Conservation (phyloP, 2,888 invertebrate species). For the Caenorhabditis sp. region DNA sequence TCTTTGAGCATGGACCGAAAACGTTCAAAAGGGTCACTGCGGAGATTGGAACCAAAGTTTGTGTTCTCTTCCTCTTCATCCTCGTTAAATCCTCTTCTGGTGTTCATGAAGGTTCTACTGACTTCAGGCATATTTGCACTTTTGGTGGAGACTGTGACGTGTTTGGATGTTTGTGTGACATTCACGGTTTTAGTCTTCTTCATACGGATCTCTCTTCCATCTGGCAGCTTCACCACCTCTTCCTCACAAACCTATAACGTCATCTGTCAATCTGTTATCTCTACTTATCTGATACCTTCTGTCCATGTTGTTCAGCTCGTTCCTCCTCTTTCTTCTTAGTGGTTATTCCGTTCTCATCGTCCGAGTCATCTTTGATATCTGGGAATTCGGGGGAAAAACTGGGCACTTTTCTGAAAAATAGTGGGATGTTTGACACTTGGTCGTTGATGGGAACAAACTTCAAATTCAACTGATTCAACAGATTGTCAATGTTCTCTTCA, state of each 20-base stretch:
- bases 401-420: constrained; percentile 78
- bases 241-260: constrained; percentile 76
- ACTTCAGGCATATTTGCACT: constrained; percentile 76
- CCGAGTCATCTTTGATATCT: constrained; percentile 76
- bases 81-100: constrained; percentile 73
- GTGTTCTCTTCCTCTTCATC: constrained; percentile 76
- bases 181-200: constrained; percentile 80
- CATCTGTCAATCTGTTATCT: constrained; percentile 44
- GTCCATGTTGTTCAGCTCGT: constrained; percentile 79
- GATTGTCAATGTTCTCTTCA: constrained; percentile 76
- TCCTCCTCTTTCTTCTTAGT: constrained; percentile 80
- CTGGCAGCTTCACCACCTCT: constrained; percentile 78
- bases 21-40: constrained; percentile 63
- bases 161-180: constrained; percentile 77
- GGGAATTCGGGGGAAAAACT: constrained; percentile 78
- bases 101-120: constrained; percentile 72
- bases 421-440: constrained; percentile 19
- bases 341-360: constrained; percentile 78
- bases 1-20: constrained; percentile 61
- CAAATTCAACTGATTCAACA: constrained; percentile 75
- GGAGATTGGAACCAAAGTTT: constrained; percentile 63
- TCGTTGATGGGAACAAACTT: constrained; percentile 61
- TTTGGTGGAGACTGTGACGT: constrained; percentile 77
- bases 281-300: constrained; percentile 69
- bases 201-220: constrained; percentile 77